These are phyloP conservation scores for Sinocyclocheilus anophthalmus DNA, from an alignment of 2,113 vertebrate genomes.

Conservation along the genomic window DNA sequence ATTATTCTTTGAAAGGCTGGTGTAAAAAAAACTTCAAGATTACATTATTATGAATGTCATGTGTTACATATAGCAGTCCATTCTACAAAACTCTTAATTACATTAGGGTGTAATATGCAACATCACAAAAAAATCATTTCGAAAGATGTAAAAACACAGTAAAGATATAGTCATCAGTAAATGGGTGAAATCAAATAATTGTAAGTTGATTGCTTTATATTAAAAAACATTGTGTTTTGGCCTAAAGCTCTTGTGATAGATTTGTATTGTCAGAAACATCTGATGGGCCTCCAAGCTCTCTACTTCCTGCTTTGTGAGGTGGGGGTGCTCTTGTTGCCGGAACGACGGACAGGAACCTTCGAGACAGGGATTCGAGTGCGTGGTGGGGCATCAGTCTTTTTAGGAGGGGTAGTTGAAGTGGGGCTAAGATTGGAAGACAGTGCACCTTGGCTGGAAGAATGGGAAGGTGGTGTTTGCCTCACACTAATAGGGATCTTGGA, in stretches of 20 bases:
- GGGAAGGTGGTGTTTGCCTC: conserved; percentile 82
- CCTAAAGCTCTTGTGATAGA: conserved; percentile 39
- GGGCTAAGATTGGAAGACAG: conserved; percentile 79
- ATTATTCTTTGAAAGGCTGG: not conserved
- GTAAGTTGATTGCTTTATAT: conserved; percentile 22
- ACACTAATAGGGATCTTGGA: conserved; percentile 89
- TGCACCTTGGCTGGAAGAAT: conserved; percentile 81
- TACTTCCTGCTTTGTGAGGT: conserved; percentile 85
- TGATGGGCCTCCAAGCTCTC: conserved; percentile 7
- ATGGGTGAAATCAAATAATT: conserved; percentile 5
- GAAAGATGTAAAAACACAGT: conserved; percentile 48
- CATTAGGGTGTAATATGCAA: conserved; percentile 56
- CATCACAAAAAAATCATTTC: conserved; percentile 44
- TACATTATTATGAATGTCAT: conserved; percentile 65
- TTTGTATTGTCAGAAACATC: conserved; percentile 22
- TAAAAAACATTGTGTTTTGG: conserved; percentile 46
- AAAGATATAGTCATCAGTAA: conserved; percentile 61
- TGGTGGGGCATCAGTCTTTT: conserved; percentile 82
- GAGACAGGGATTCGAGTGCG: conserved; percentile 93
- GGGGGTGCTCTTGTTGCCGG: conserved; percentile 82
- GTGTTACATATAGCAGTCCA: conserved; percentile 64
- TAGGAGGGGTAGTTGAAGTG: conserved; percentile 69
- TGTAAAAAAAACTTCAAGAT: conserved; percentile 2
- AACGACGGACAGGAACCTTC: conserved; percentile 91
- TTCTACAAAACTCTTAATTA: conserved; percentile 54